These are phyloP conservation scores for Cebidichthys violaceus DNA, from an alignment of 2,113 vertebrate genomes.

Conservation along the genomic window DNA sequence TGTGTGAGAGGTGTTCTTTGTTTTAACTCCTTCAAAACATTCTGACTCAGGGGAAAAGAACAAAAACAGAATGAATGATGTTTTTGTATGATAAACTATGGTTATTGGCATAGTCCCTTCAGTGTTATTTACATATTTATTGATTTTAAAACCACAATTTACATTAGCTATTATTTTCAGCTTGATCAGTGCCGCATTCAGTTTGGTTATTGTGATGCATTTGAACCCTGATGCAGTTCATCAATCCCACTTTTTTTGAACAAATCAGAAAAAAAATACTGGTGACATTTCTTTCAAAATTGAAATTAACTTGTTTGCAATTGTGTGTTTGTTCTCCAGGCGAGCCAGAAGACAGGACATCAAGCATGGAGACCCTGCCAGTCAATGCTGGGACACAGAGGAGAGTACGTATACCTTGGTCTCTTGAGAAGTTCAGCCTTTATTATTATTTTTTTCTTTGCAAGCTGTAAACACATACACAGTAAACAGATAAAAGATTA, in stretches of 20 bases:
- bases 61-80: background rate
- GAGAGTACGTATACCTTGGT: conserved; percentile 86
- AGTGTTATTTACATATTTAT: background rate
- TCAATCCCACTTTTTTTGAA: background rate
- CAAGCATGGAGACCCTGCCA: conserved; percentile 94
- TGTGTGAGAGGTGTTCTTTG: background rate
- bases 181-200: background rate
- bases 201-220: background rate
- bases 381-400: conserved; percentile 95
- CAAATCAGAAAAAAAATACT: background rate
- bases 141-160: background rate
- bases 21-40: background rate
- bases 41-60: background rate
- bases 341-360: conserved; percentile 96
- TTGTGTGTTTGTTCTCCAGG: conserved; percentile 75
- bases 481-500: background rate
- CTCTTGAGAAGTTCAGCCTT: background rate
- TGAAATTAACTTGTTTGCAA: too few relatives aligned
- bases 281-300: background rate
- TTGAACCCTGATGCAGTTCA: background rate
- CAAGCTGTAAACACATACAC: background rate
- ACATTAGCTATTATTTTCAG: background rate
- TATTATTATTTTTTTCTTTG: background rate
- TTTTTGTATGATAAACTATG: background rate
- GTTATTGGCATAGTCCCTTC: background rate